Evolutionary conservation across 1,140 invertebrate species (phyloP), one percentile per base, ranked within the genome.

Genomic region (Pristionchus pacificus): DNA sequence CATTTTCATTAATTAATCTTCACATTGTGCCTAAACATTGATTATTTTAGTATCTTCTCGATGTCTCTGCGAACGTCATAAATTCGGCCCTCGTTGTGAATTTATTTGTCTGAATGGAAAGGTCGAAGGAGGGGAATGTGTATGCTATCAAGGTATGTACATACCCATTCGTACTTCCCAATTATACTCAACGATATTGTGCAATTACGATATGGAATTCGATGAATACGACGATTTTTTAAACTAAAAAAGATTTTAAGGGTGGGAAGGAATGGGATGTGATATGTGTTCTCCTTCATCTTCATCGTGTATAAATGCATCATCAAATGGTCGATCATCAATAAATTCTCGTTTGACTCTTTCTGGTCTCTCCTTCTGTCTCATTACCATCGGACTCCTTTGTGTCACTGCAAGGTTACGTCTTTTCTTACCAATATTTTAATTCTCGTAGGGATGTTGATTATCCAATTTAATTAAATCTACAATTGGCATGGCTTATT

Each of bases 331-430:
- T 31, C 49, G 60, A 32, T 60, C 49, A 63, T 61, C 71, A 15
- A 66, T 73, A 0, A 73, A 73, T 24, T 73, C 71, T 57, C 65
- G 71, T 32, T 29, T 73, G 28, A 73, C 71, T 2, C 62, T 75
- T n/a, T 59, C 60, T 65, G 74, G 65, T 32, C 74, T 74, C 1
- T 74, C 72, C 25, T 74, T 74, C 33, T 74, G 72, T 32, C 69
- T 74, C 24, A 74, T 74, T 27, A 74, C 68, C 10, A 74, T 74
- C 32, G 72, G 65, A 59, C 24, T 74, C 6, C 68, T 74, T 19
- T 73, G 71, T 64, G 71, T 73, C 64, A 60, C 68, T 32, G 71
- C 71, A 13, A 59, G 64, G 65, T 32, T 14, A 6, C 38, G 6
- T 49, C 38, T 19, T 49, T 19, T 49, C 38, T 19, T 49, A 49